These are phyloP conservation scores for Arbacia lixula DNA, from an alignment of 53 echinoderm and acorn worm species.

Conservation along the genomic window DNA sequence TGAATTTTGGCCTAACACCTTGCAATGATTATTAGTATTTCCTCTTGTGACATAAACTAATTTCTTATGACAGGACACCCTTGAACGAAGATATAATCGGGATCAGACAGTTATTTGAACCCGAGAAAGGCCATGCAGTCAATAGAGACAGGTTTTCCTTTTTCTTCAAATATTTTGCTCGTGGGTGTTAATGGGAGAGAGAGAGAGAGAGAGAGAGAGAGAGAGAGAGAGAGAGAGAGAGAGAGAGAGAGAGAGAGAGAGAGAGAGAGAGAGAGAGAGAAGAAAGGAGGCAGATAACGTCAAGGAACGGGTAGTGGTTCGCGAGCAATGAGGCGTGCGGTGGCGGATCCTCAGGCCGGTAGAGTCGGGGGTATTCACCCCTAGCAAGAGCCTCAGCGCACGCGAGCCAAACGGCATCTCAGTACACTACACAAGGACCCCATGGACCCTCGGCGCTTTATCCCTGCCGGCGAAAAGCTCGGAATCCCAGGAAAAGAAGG, in stretches of 20 bases:
- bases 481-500: too few species aligned
- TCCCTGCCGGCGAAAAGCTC: conserved; percentile 30
- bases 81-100: too few species aligned
- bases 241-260: not conserved
- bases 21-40: too few species aligned
- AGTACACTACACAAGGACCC: conserved; percentile 22
- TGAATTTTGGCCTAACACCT: too few species aligned
- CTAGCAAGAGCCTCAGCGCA: conserved; percentile 40
- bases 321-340: conserved; percentile 16
- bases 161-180: conserved; percentile 31
- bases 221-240: not conserved
- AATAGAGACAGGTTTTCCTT: conserved; percentile 34
- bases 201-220: not conserved
- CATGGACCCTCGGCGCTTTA: conserved; percentile 12
- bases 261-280: not conserved
- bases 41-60: too few species aligned
- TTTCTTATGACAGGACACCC: too few species aligned
- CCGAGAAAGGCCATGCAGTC: too few species aligned
- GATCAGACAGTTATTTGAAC: too few species aligned
- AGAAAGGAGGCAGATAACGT: too few species aligned
- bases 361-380: conserved; percentile 50
- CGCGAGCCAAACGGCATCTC: conserved; percentile 8
- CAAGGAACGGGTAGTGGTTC: not conserved
- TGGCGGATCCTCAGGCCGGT: conserved; percentile 25
- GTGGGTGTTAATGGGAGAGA: not conserved